Conservation (phyloP, 2,888 invertebrate species). For the Melipona beecheii region DNA sequence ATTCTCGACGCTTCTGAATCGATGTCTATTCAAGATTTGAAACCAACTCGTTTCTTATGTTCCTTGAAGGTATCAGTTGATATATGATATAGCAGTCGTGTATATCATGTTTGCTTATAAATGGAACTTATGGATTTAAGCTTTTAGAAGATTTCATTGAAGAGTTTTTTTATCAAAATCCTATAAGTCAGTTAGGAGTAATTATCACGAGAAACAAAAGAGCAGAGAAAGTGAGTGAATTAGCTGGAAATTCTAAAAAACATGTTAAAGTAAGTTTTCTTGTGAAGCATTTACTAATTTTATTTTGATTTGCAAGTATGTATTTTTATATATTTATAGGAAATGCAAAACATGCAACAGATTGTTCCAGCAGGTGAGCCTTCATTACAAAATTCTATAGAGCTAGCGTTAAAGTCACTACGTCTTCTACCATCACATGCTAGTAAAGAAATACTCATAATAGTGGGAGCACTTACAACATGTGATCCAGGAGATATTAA, state of each 20-base stretch:
- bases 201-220: conserved; percentile 96
- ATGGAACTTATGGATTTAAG: conserved; percentile 85
- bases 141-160: conserved; percentile 96
- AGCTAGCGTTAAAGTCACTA: conserved; percentile 93
- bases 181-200: conserved; percentile 98
- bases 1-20: conserved; percentile 97
- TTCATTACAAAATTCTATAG: conserved; percentile 97
- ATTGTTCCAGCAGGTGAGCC: conserved; percentile 94
- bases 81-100: not conserved
- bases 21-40: conserved; percentile 97
- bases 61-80: conserved; percentile 89
- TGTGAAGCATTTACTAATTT: not conserved
- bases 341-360: conserved; percentile 86
- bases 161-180: conserved; percentile 99
- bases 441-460: conserved; percentile 95
- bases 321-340: conserved; percentile 65
- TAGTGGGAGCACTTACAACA: conserved; percentile 97
- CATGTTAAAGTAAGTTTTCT: conserved; percentile 87
- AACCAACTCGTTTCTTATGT: conserved; percentile 95
- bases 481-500: conserved; percentile 98
- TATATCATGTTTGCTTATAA: conserved; percentile 12
- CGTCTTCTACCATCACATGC: conserved; percentile 96
- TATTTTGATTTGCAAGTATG: not conserved
- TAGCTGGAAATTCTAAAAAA: conserved; percentile 94
- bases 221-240: conserved; percentile 95